These are phyloP conservation scores for Dicyrtoma fusca DNA, from an alignment of 2,888 invertebrate genomes.

Conservation along the genomic window DNA sequence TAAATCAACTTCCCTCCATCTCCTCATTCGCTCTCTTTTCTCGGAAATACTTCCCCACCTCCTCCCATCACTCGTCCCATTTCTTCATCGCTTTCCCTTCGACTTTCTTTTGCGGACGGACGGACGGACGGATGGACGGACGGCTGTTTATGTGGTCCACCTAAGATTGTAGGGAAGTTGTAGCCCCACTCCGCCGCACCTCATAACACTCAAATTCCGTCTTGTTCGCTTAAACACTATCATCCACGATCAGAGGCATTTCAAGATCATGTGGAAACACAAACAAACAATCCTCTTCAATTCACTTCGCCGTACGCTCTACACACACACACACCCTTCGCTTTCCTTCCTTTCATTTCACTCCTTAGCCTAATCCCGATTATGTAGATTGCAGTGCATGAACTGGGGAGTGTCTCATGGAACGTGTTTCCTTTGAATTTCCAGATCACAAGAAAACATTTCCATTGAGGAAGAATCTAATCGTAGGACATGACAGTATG, in stretches of 20 bases:
- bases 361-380: background rate
- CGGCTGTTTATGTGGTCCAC: too few species aligned
- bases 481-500: too few species aligned
- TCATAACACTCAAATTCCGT: constrained; percentile 14
- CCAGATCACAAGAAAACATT: too few species aligned
- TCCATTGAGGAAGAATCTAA: too few species aligned
- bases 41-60: constrained; percentile 14
- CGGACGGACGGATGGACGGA: too few species aligned
- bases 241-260: background rate
- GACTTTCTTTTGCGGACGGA: too few species aligned
- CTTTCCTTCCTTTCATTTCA: background rate
- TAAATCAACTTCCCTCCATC: constrained; percentile 43
- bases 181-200: too few species aligned
- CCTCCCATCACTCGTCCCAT: constrained; percentile 17
- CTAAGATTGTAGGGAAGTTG: too few species aligned
- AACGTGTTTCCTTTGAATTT: too few species aligned
- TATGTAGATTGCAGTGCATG: too few species aligned
- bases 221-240: background rate
- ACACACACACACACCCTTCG: background rate
- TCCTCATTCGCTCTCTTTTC: constrained; percentile 27
- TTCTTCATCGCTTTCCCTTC: background rate
- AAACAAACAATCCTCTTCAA: background rate
- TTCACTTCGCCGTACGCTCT: too few species aligned
- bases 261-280: background rate
- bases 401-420: too few species aligned